Conservation (phyloP, 2,797 vertebrate genomes). For the Morelia viridis region DNA sequence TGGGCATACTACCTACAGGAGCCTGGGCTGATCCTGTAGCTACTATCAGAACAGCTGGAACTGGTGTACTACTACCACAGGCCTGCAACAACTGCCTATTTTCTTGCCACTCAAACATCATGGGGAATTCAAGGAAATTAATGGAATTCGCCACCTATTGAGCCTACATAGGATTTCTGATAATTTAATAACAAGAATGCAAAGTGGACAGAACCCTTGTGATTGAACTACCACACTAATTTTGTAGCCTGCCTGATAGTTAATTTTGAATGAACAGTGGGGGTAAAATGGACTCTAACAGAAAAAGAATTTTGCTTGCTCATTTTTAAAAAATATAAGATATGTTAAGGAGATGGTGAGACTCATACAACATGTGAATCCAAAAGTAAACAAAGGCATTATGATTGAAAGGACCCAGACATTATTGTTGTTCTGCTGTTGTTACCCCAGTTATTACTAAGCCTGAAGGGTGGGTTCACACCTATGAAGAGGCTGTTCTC, state of each 20-base stretch:
- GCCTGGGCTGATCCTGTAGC: neutral
- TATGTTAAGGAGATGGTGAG: neutral
- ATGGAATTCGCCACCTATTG: neutral
- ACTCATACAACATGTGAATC: neutral
- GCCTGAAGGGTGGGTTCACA: neutral
- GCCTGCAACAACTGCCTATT: neutral
- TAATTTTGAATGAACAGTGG: neutral
- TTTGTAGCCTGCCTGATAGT: neutral
- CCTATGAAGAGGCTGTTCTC: neutral
- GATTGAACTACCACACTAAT: neutral
- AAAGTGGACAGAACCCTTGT: neutral
- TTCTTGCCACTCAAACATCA: neutral
- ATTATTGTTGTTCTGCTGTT: neutral
- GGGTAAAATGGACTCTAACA: neutral
- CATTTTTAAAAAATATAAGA: neutral
- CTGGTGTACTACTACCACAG: neutral
- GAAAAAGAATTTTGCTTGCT: neutral
- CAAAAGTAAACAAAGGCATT: neutral
- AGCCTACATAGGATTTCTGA: neutral
- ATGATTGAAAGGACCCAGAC: neutral
- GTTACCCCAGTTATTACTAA: neutral
- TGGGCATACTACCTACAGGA: neutral
- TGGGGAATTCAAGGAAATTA: neutral
- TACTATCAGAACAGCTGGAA: neutral
- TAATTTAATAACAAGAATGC: neutral